Evolutionary conservation across 2,888 invertebrate species (phyloP).

Genomic region (Chorisops tibialis): DNA sequence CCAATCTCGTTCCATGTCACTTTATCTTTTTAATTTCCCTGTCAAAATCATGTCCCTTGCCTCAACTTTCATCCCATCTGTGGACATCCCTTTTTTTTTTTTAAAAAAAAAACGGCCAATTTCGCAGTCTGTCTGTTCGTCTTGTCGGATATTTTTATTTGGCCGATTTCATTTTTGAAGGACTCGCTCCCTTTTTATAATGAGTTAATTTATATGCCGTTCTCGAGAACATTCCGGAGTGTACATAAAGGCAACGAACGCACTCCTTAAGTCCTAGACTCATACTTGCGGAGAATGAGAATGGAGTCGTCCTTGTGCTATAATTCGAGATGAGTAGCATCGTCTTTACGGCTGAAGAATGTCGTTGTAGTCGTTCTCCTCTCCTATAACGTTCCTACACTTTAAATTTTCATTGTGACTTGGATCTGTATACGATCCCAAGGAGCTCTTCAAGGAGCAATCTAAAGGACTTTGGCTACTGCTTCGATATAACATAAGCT

Average conservation of each 20-base stretch:
- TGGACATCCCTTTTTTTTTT: neutral
- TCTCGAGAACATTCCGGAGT: neutral
- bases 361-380: too few relatives aligned
- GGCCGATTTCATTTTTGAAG: neutral
- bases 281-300: too few relatives aligned
- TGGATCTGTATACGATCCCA: neutral
- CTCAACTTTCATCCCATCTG: neutral
- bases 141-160: slow-evolving; percentile 20
- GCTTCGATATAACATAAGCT: too few relatives aligned
- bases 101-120: slow-evolving; percentile 8
- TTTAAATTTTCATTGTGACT: neutral
- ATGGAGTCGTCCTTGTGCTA: neutral
- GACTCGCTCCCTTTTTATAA: slow-evolving; percentile 3
- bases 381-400: neutral
- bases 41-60: too few relatives aligned
- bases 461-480: neutral
- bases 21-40: too few relatives aligned
- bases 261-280: too few relatives aligned
- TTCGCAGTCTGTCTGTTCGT: slow-evolving; percentile 15
- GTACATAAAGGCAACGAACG: neutral
- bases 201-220: slow-evolving; percentile 18
- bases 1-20: too few relatives aligned
- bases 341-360: too few relatives aligned
- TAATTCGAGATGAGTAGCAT: neutral
- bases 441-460: neutral